Base-by-base conservation (phyloP, 2,113 vertebrate genomes). In the Turnix velox region DNA sequence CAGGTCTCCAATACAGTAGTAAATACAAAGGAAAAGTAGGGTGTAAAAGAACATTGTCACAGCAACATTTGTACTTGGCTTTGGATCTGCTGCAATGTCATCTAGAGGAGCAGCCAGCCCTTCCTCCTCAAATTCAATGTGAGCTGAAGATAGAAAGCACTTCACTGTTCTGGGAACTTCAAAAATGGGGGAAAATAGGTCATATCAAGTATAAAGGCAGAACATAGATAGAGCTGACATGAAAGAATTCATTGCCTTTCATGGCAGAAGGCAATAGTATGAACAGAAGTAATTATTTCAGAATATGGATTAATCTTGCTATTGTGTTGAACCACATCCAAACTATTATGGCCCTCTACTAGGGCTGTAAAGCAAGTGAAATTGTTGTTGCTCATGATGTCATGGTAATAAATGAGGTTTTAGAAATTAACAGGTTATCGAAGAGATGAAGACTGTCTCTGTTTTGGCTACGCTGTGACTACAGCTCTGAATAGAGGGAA, bases 231-330 rank as follows among this genome's bases (percentile, higher is more conserved):
- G 39, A 57, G 24, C 7, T 59, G 35, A 4, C 18, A 48, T 40
- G 42, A 87, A 91, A 89, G 18, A 43, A 90, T 37, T 35, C 3
- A 81, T 87, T 83, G 81, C 28, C 9, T 10, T 35, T 83, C 65
- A 73, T 48, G 5, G 11, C 20, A 30, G 48, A 65, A 58, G 52
- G 72, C 48, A 94, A 55, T 19, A 62, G 24, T 43, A 68, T 14
- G 61, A 52, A 43, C 17, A 90, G 58, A 63, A 80, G 90, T 5
- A 23, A 76, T 40, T 14, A 74, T 81, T 94, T 92, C 91, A 74
- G 40, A 83, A 74, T 95, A 95, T 51, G 75, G n/a, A 24, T 90
- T 97, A 74, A 93, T 62, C 71, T 87, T 30, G 77, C 67, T 91
- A 35, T 83, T 87, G 80, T 69, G 4, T 48, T 94, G 66, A 65